A percentile compares a stretch with the other conserved stretches of the same genome.
Evolutionary conservation across 2,797 vertebrate genomes (phyloP).

Genomic region (Sphenopsis melanotis): DNA sequence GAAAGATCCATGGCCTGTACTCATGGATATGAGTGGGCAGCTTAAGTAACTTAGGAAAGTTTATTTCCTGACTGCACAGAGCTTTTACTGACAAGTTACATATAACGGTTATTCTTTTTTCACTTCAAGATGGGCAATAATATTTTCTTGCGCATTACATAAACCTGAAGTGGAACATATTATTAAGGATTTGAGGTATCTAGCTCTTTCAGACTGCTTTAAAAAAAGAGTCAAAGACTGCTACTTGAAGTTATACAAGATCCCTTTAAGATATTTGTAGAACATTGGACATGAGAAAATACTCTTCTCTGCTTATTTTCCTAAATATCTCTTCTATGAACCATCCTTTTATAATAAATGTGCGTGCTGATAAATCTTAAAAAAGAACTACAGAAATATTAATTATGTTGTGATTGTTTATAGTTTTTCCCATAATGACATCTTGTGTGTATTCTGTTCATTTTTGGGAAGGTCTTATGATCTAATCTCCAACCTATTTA

Average conservation of each 20-base stretch:
- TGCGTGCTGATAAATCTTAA: not conserved
- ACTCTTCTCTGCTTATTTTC: conserved; percentile 10
- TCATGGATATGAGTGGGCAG: not conserved
- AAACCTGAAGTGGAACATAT: not conserved
- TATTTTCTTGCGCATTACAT: not conserved
- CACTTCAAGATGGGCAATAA: not conserved
- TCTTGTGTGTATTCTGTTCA: conserved; percentile 48
- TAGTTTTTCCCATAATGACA: conserved; percentile 55
- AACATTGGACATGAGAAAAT: conserved; percentile 13
- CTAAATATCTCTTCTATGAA: not conserved
- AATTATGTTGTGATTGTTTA: conserved; percentile 66
- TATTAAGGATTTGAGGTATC: not conserved
- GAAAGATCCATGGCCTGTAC: conserved; percentile 2
- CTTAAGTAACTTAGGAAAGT: conserved; percentile 16
- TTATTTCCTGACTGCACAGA: conserved; percentile 19
- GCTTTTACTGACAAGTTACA: not conserved
- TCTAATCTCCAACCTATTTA: conserved; percentile 75
- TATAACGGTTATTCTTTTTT: not conserved
- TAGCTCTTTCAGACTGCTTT: not conserved
- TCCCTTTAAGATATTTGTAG: not conserved
- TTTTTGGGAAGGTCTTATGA: conserved; percentile 68
- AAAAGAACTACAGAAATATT: not conserved
- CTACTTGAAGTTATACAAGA: not conserved
- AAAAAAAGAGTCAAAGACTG: not conserved
- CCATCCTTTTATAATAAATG: conserved; percentile 7